Percentiles rank a stretch among this genome's conserved stretches.
These are phyloP conservation scores for Scaptomyza hsui DNA, from an alignment of 1,140 invertebrate genomes.

Conservation along the genomic window DNA sequence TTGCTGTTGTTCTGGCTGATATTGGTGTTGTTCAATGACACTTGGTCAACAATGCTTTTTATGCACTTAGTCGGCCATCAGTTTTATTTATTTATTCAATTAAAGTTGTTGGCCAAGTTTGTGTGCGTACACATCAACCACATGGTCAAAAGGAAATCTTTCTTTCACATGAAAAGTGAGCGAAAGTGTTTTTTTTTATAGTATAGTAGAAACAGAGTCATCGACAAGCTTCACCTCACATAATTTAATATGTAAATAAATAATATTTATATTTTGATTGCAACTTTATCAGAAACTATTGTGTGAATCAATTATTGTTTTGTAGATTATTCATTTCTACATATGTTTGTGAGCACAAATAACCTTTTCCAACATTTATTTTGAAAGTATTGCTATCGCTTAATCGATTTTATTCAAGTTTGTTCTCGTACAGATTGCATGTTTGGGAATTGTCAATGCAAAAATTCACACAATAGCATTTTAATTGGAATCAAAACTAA, in stretches of 20 bases:
- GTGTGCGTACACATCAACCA: neutral
- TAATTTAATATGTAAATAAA: no score
- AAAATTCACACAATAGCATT: neutral
- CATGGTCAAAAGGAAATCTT: neutral
- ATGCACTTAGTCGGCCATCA: conserved; percentile 33
- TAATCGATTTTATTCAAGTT: neutral
- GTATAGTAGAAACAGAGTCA: no score
- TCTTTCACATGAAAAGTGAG: neutral
- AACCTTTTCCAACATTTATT: neutral
- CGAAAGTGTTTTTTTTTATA: no score
- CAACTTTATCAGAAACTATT: no score
- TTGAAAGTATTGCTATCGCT: neutral
- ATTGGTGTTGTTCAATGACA: conserved; percentile 20
- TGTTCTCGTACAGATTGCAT: neutral
- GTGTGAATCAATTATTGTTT: no score
- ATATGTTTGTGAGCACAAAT: neutral
- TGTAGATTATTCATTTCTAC: no score
- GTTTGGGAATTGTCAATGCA: neutral
- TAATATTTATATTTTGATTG: no score
- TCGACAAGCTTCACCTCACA: no score
- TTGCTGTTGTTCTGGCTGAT: conserved; percentile 12
- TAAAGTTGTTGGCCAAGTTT: conserved; percentile 25
- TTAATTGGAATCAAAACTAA: conserved; percentile 1
- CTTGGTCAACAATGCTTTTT: conserved; percentile 28
- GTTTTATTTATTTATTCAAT: conserved; percentile 50